Evolutionary conservation across 2,888 invertebrate species (phyloP).

Genomic region (Luperina nickerlii): DNA sequence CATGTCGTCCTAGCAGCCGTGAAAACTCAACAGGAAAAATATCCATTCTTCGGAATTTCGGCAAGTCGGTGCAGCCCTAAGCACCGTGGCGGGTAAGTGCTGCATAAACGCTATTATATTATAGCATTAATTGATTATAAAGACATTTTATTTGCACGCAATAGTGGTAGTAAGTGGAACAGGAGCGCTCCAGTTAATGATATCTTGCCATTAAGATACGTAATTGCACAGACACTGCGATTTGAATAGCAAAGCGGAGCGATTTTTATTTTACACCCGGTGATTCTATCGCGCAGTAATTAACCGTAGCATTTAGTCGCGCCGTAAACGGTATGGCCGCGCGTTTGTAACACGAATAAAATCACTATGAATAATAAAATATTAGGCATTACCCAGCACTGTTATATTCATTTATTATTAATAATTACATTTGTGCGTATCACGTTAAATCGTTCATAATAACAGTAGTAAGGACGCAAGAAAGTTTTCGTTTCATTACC

Average conservation of each 20-base stretch:
- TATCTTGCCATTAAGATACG: conserved; percentile 73
- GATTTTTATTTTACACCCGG: conserved; percentile 85
- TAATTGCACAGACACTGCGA: conserved; percentile 81
- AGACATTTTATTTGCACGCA: conserved; percentile 70
- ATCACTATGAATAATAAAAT: conserved; percentile 76
- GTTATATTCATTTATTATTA: conserved; percentile 71
- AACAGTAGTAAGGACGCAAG: conserved; percentile 47
- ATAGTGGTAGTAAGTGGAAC: conserved; percentile 48
- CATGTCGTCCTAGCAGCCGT: background rate
- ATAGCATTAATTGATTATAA: conserved; percentile 68
- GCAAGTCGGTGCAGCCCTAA: conserved; percentile 47
- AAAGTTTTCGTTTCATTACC: conserved; percentile 32
- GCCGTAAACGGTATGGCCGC: conserved; percentile 78
- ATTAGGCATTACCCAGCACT: conserved; percentile 69
- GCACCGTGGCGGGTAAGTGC: conserved; percentile 31
- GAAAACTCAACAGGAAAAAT: background rate
- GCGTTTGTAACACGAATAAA: conserved; percentile 73
- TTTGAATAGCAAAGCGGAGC: conserved; percentile 86
- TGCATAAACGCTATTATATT: conserved; percentile 60
- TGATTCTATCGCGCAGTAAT: conserved; percentile 84
- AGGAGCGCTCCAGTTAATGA: conserved; percentile 61
- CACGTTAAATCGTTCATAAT: conserved; percentile 50
- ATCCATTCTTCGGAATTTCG: background rate
- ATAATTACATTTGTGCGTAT: conserved; percentile 66
- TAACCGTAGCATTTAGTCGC: conserved; percentile 86